A percentile compares a stretch with the other conserved stretches of the same genome.
These are phyloP conservation scores for Eupithecia exiguata DNA, from an alignment of 2,888 invertebrate genomes.

Conservation along the genomic window DNA sequence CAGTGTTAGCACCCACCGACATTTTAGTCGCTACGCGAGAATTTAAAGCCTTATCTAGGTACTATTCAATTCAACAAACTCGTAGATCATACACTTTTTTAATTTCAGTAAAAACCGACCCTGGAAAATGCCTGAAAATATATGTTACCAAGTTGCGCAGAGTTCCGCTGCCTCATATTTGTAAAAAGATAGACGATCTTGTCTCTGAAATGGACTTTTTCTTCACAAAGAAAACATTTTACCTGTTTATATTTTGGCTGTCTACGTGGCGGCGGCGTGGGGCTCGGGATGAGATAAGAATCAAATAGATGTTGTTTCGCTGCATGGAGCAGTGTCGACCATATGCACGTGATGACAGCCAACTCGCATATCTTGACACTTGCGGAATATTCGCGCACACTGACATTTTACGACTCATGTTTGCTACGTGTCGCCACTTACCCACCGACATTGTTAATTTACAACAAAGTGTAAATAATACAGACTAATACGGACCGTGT, in stretches of 20 bases:
- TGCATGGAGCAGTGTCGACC: constrained; percentile 74
- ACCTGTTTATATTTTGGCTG: constrained; percentile 78
- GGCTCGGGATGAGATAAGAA: constrained; percentile 75
- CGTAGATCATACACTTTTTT: constrained; percentile 36
- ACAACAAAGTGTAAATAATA: constrained; percentile 30
- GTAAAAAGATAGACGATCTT: constrained; percentile 65
- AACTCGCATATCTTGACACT: constrained; percentile 74
- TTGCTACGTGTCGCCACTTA: constrained; percentile 25
- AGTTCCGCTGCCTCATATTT: constrained; percentile 54
- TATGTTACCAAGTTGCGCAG: constrained; percentile 49
- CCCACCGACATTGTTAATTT: constrained; percentile 28
- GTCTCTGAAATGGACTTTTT: constrained; percentile 72
- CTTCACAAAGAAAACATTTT: constrained; percentile 73
- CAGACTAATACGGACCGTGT: constrained; percentile 10
- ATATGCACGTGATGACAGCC: constrained; percentile 77
- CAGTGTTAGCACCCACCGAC: constrained; percentile 11
- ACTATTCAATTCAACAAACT: constrained; percentile 18
- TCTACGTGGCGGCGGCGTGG: constrained; percentile 55
- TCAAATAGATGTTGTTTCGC: constrained; percentile 83
- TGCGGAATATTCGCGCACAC: constrained; percentile 47
- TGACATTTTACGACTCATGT: constrained; percentile 37
- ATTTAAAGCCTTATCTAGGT: constrained; percentile 18
- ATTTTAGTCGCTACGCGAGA: constrained; percentile 11
- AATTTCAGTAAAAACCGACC: constrained; percentile 43
- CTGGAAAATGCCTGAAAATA: constrained; percentile 33